Evolutionary conservation across 2,113 vertebrate genomes (phyloP), one percentile per base, ranked within the genome.

Genomic region (Brachionichthys hirsutus): DNA sequence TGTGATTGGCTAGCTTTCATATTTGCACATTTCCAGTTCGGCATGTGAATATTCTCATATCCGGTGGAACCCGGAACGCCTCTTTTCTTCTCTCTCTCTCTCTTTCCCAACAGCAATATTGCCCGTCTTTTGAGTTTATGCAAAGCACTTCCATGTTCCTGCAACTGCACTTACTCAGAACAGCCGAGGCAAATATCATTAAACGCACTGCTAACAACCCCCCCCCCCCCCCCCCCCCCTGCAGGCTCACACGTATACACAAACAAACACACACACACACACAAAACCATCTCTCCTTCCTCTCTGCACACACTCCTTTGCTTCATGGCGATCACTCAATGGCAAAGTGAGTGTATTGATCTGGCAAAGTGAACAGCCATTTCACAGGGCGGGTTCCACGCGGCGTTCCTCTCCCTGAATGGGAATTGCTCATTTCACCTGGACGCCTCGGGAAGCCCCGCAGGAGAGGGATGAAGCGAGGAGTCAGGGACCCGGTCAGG

Each of bases 391-490:
- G 36, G 76, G 73, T 71, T 30, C 74, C 64, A 57, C n/a, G 24
- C 54, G 45, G 47, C 53, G 62, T 63, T 72, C 40, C 70, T 62
- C 81, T 78, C 77, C 80, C 85, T 85, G 85, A 89, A 89, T 81
- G 77, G 80, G 81, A 85, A 86, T 84, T 83, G 83, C 84, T 85
- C 74, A 85, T 89, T 90, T 88, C 74, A 88, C 87, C 84, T 83
- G 82, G 57, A 58, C 18, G 77, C 75, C 59, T 62, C 51, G 66
- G 80, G 80, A 75, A 83, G 71, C 61, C 74, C 61, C 41, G 42
- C 54, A 22, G 50, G 63, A 18, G 65, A 60, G 60, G 53, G 68
- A 19, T 62, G 59, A 38, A 11, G 50, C 22, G 45, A 36, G 62
- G 57, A 83, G 68, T 77, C 70, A 66, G 73, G 67, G 67, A 61